Evolutionary conservation across 2,888 invertebrate genomes (phyloP).

Genomic region (Zootermopsis nevadensis): DNA sequence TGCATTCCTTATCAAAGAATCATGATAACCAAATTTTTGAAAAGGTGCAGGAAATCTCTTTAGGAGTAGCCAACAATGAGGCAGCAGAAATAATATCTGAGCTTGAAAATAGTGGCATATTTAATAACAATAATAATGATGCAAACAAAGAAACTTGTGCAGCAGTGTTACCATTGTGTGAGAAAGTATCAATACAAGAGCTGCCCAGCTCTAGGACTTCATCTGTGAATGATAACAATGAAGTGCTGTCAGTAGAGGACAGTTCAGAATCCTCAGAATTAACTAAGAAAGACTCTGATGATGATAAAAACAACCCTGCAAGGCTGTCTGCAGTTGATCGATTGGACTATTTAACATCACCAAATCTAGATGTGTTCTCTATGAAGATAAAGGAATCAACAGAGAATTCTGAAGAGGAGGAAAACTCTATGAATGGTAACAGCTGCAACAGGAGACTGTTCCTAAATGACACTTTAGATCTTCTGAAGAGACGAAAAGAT

Average conservation of each 20-base stretch:
- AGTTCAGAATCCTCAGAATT: constrained; percentile 11
- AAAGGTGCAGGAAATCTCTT: constrained; percentile 44
- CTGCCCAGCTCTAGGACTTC: neutral
- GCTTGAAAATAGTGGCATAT: constrained; percentile 46
- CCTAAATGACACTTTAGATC: constrained; percentile 10
- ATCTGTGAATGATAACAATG: constrained; percentile 33
- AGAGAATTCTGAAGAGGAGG: constrained; percentile 18
- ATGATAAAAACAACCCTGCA: neutral
- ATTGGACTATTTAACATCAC: constrained; percentile 18
- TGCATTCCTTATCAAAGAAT: constrained; percentile 5
- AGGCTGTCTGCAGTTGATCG: constrained; percentile 21
- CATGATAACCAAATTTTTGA: constrained; percentile 14
- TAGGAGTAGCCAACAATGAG: constrained; percentile 50
- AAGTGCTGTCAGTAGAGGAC: constrained; percentile 33
- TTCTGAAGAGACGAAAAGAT: constrained; percentile 12
- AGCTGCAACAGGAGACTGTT: neutral
- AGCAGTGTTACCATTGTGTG: neutral
- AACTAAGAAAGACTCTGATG: neutral
- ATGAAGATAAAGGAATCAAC: neutral
- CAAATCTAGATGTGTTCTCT: constrained; percentile 19
- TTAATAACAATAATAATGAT: constrained; percentile 38
- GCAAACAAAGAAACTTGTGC: neutral
- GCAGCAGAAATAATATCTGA: constrained; percentile 52
- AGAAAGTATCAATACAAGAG: neutral
- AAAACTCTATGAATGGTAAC: neutral